Base-by-base conservation (phyloP, 2,888 invertebrate genomes). In the Phalera bucephala region DNA sequence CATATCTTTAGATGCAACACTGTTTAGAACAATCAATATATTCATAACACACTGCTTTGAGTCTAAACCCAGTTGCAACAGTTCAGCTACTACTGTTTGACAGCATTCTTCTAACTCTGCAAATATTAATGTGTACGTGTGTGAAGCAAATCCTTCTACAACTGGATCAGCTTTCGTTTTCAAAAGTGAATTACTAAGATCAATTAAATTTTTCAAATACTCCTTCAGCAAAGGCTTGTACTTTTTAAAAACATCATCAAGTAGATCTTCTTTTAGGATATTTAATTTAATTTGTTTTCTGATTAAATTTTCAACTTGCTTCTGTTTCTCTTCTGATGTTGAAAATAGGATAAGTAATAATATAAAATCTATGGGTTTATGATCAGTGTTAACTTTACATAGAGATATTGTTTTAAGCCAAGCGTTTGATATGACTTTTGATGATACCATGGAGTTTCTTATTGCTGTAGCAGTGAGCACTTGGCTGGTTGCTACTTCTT, bases 311-410 rank as follows among this genome's bases (percentile, higher is more conserved):
- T 94, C 93, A 10, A 94, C 88, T 52, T 88, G 88, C 43, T 90
- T 89, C 57, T 92, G 92, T 52, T 91, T 92, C 22, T 91, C 91
- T 61, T 91, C 91, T 35, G 91, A 86, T 32, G 90, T 89, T n/a
- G 92, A 88, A 51, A 93, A 91, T 11, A 94, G 74, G 52, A 94
- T 88, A n/a, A 94, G 66, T 10, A 95, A 70, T 45, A 95, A 82
- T 10, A 94, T 76, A 32, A 95, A 83, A 77, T 95, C 95, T 42
- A 95, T 87, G 0, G 94, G 90, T 77, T 93, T 93, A 44, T 92
- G 91, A 39, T 92, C 91, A 23, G 85, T 74, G 34, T 64, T 71
- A 0, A 69, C 46, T 65, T 90, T 91, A 34, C 91, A 86, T 35
- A 68, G 76, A 33, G 88, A 85, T 40, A 93, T 79, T n/a, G 91